Base-by-base conservation (phyloP, 1,140 invertebrate species). In the Manduca sexta region DNA sequence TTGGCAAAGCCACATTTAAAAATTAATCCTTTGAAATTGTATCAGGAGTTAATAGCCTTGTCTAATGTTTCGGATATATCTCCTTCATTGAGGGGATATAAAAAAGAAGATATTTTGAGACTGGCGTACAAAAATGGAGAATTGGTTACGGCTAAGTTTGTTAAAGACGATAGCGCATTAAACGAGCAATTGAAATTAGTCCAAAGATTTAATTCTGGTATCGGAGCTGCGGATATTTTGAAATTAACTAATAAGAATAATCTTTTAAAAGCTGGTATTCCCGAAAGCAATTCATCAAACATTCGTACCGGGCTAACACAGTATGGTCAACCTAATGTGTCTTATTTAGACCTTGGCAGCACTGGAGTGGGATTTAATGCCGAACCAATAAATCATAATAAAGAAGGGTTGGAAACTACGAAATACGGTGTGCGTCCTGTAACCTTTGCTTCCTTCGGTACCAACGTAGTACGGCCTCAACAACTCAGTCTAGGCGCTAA, bases 111-210 rank as follows among this genome's bases (percentile, higher is more conserved):
- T 10, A 53, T 77, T 6, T 31, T 67, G 5, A 54, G 67, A 45
- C 26, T 69, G n/a, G 62, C 69, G 3, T 35, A 50, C 7, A 55
- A 43, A 11, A 67, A 64, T 6, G 72, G 68, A 3, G 35, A 59
- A 13, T 58, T 77, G 13, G 15, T 77, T 14, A 59, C 58, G 14
- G 65, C 73, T 21, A 67, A 71, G 48, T 26, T 76, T 6, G 6
- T 35, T 4, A 14, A 35, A 35, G 34, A 35, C n/a, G 14, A 35
- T 14, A 35, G 12, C 34, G 6, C 21, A 26, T 26, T 35, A 12
- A 14, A 35, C n/a, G 12, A 42, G 11, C 17, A 21, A 12, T 26
- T 26, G 3, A n/a, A 3, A 12, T 12, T 13, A 2, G 4, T 29
- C 3, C 40, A 26, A 21, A 21, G 26, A 12, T 11, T 42, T 12